Percentiles rank a stretch among this genome's conserved stretches.
Conservation (phyloP, 2,888 invertebrate species). For the Phalera bucephala region DNA sequence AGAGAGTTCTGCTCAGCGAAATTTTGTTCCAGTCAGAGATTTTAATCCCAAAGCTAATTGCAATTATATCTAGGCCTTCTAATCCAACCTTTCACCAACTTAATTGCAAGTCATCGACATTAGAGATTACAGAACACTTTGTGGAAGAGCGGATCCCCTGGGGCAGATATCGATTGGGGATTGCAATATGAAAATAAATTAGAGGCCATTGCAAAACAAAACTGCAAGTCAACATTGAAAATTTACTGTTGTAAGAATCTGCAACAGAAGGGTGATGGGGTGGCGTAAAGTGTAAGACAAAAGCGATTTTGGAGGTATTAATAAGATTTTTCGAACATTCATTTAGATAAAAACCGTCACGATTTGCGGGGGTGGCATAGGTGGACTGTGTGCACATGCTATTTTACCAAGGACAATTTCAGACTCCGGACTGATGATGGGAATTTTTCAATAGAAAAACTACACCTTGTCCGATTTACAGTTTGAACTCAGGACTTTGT, state of each 20-base stretch:
- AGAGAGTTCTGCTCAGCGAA: too few species aligned
- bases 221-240: slow-evolving; percentile 34
- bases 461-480: too few species aligned
- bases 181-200: slow-evolving; percentile 10
- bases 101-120: not conserved
- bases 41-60: not conserved
- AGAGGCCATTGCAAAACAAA: slow-evolving; percentile 21
- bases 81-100: not conserved
- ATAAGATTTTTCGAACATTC: too few species aligned
- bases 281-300: not conserved
- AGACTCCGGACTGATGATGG: too few species aligned
- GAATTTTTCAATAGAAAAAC: too few species aligned
- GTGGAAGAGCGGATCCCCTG: not conserved
- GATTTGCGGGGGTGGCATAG: too few species aligned
- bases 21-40: not conserved
- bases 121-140: not conserved
- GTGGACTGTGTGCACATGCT: too few species aligned
- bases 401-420: too few species aligned
- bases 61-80: not conserved
- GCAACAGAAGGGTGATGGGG: slow-evolving; percentile 12
- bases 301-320: too few species aligned
- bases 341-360: too few species aligned
- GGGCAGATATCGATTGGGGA: slow-evolving; percentile 10
- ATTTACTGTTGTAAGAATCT: slow-evolving; percentile 26
- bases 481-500: too few species aligned